These are phyloP conservation scores for Arbacia lixula DNA, from an alignment of 53 echinoderm and acorn worm species.

Conservation along the genomic window DNA sequence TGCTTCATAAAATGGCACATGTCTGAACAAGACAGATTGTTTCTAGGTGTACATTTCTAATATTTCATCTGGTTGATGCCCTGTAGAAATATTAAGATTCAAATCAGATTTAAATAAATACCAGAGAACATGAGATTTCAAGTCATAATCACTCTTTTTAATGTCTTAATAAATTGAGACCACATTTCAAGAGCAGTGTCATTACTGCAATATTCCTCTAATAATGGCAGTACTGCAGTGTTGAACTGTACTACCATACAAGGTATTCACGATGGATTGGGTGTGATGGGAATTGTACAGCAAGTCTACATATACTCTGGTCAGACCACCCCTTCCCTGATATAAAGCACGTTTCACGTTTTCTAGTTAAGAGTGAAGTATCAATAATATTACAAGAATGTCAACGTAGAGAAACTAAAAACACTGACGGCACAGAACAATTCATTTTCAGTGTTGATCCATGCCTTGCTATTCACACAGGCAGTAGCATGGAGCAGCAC, in stretches of 20 bases:
- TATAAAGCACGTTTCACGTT: background rate
- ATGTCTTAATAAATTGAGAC: slow-evolving; percentile 14
- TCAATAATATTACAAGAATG: slow-evolving; percentile 10
- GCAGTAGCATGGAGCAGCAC: background rate
- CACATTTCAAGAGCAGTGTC: slow-evolving; percentile 23
- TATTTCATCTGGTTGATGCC: background rate
- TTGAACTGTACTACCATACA: slow-evolving; percentile 19
- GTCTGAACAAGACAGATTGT: no score
- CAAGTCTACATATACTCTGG: background rate
- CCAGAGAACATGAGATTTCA: background rate
- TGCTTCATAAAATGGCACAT: no score
- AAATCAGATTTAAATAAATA: background rate
- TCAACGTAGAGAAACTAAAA: slow-evolving; percentile 28
- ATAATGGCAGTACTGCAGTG: slow-evolving; percentile 46
- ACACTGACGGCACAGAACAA: slow-evolving; percentile 14
- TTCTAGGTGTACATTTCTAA: background rate
- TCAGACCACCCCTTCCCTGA: background rate
- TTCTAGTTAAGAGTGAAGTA: slow-evolving; percentile 18
- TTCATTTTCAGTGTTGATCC: background rate
- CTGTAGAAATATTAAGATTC: background rate
- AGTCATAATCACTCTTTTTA: slow-evolving; percentile 56
- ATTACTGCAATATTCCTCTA: slow-evolving; percentile 5
- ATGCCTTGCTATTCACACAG: slow-evolving; percentile 12
- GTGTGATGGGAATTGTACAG: slow-evolving; percentile 11
- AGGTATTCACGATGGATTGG: slow-evolving; percentile 15